Evolutionary conservation across 2,113 vertebrate genomes (phyloP).

Genomic region (Brachypodius melanocephalos): DNA sequence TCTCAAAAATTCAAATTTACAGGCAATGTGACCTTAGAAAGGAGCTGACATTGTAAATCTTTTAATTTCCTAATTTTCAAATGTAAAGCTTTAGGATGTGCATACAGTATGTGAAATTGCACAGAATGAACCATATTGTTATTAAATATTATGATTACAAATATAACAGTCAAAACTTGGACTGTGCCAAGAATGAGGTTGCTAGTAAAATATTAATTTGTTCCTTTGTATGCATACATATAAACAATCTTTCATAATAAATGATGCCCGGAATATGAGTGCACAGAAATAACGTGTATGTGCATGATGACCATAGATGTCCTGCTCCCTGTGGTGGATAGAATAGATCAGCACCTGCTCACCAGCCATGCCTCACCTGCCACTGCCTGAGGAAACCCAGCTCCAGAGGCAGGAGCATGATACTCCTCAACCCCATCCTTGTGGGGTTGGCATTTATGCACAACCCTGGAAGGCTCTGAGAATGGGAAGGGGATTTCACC

Average conservation of each 20-base stretch:
- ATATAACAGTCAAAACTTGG: not conserved
- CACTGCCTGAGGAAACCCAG: not conserved
- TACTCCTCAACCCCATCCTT: not conserved
- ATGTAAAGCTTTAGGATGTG: not conserved
- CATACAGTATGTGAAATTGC: not conserved
- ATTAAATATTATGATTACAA: not conserved
- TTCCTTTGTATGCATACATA: not conserved
- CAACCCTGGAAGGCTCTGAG: not conserved
- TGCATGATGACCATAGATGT: not conserved
- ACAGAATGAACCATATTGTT: not conserved
- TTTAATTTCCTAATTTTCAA: not conserved
- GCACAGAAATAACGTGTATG: not conserved
- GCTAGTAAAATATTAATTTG: not conserved
- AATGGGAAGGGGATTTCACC: fast-evolving
- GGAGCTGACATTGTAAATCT: not conserved
- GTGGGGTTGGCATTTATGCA: fast-evolving
- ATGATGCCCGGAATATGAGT: fast-evolving
- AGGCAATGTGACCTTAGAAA: not conserved
- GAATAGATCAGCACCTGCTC: fast-evolving
- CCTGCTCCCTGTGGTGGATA: no score
- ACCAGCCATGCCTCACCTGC: not conserved
- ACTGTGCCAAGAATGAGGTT: not conserved
- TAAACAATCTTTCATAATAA: not conserved
- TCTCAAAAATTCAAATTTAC: not conserved
- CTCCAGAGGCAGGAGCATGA: not conserved